phyloP scores from a whole-genome alignment of 2,797 vertebrate genomes.

The Enteromius afrohamiltoni region DNA sequence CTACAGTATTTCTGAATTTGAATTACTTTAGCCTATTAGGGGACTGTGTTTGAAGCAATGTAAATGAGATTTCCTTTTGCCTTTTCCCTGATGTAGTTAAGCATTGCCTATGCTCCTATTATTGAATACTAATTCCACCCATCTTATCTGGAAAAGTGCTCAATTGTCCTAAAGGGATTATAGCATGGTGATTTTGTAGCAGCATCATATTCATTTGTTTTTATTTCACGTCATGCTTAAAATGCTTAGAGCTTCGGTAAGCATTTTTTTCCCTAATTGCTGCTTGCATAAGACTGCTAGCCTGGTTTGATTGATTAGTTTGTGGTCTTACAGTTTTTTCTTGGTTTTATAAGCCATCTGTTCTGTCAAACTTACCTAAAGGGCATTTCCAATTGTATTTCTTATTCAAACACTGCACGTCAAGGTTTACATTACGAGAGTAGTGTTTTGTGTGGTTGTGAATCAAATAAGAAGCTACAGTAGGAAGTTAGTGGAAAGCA shows the following conservation, averaged over 20 bases:
- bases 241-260: constrained; percentile 7
- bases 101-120: constrained; percentile 45
- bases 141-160: constrained; percentile 43
- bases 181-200: constrained; percentile 26
- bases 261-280: constrained; percentile 25
- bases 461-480: neutral
- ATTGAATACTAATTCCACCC: constrained; percentile 49
- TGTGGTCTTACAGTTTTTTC: constrained; percentile 46
- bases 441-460: neutral
- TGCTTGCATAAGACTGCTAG: constrained; percentile 12
- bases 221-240: constrained; percentile 45
- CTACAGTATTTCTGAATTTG: constrained; percentile 47
- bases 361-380: constrained; percentile 26
- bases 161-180: constrained; percentile 44
- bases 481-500: neutral
- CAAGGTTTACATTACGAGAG: neutral
- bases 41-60: constrained; percentile 41
- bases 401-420: neutral
- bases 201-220: constrained; percentile 42
- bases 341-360: constrained; percentile 52
- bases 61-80: constrained; percentile 48
- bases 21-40: constrained; percentile 51
- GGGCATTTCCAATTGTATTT: constrained; percentile 23
- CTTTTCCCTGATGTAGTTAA: constrained; percentile 50
- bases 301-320: constrained; percentile 44